A percentile compares a stretch with the other conserved stretches of the same genome.
These are phyloP conservation scores for Sympetrum striolatum DNA, from an alignment of 2,888 invertebrate genomes.

Conservation along the genomic window DNA sequence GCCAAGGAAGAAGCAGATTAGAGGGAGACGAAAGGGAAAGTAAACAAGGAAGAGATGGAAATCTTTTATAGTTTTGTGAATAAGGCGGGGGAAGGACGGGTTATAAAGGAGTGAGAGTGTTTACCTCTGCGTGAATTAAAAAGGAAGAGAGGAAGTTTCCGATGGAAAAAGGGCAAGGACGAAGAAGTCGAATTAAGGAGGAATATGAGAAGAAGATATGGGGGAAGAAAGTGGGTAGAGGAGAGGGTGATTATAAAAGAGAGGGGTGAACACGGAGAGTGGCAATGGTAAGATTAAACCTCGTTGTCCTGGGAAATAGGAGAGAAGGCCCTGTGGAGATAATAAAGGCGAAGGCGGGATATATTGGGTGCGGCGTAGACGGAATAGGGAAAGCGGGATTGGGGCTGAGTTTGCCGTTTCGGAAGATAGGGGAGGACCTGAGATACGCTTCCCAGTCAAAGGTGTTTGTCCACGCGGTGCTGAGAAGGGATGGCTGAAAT, in stretches of 20 bases:
- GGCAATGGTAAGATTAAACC: conserved; percentile 32
- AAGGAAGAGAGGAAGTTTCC: too few species aligned
- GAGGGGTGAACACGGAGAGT: not conserved
- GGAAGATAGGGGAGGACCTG: not conserved
- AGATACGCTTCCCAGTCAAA: conserved; percentile 35
- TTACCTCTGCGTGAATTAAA: too few species aligned
- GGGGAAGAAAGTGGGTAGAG: not conserved
- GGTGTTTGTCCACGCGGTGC: conserved; percentile 37
- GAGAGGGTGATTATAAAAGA: not conserved
- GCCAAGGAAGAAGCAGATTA: not conserved
- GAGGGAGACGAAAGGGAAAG: not conserved
- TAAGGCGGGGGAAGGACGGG: too few species aligned
- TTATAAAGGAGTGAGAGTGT: too few species aligned
- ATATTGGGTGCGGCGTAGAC: not conserved
- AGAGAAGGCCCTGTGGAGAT: not conserved
- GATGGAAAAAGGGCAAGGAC: not conserved
- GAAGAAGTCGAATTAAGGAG: not conserved
- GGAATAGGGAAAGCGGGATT: not conserved
- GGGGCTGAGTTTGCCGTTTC: not conserved
- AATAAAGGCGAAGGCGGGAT: not conserved
- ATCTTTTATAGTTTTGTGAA: too few species aligned
- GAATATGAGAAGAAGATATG: not conserved
- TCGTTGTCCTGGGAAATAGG: not conserved
- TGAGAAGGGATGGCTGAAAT: not conserved
- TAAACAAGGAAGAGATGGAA: too few species aligned